Conservation (phyloP, 2,797 vertebrate genomes). For the Taeniopygia guttata region DNA sequence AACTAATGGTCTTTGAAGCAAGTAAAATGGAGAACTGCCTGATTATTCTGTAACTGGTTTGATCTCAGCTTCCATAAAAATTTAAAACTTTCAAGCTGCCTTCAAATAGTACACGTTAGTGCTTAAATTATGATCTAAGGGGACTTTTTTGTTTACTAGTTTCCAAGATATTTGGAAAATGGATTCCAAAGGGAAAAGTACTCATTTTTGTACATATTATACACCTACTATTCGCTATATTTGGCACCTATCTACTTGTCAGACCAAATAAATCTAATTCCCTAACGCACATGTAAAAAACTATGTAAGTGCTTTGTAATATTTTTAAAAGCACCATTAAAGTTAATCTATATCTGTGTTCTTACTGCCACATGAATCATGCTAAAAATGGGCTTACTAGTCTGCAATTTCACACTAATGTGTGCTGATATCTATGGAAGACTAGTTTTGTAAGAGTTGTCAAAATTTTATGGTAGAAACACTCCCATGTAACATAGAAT, state of each 20-base stretch:
- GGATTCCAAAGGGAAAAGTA: neutral
- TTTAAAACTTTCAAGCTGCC: neutral
- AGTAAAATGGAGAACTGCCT: neutral
- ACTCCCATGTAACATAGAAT: neutral
- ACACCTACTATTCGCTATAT: neutral
- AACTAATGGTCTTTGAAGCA: neutral
- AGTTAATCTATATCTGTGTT: slow-evolving; percentile 15
- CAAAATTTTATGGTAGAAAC: neutral
- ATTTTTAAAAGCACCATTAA: slow-evolving; percentile 53
- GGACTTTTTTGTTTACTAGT: neutral
- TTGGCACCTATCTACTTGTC: slow-evolving; percentile 8
- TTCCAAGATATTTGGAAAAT: neutral
- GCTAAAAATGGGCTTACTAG: neutral
- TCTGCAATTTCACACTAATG: neutral
- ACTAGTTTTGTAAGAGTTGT: neutral
- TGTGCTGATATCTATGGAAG: neutral
- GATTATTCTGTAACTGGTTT: neutral
- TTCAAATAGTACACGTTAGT: neutral
- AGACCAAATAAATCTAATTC: slow-evolving; percentile 32
- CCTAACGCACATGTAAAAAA: neutral
- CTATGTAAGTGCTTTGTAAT: slow-evolving; percentile 34
- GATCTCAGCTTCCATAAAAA: neutral
- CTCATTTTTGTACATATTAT: slow-evolving; percentile 6
- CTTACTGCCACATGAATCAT: neutral
- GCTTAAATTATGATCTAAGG: neutral